These are phyloP conservation scores for Scatophagus argus DNA, from an alignment of 2,113 vertebrate species.

Conservation along the genomic window DNA sequence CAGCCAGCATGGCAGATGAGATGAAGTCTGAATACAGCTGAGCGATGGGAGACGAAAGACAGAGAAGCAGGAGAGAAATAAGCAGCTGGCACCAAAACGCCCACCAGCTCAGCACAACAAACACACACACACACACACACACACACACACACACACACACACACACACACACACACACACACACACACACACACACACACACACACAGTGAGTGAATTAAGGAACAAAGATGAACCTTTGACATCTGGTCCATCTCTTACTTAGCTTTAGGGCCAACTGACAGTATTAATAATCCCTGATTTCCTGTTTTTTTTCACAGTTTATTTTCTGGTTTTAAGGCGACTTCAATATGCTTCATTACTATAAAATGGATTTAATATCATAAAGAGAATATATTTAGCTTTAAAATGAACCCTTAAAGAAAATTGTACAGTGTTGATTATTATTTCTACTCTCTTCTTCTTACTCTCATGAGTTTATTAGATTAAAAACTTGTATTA, in stretches of 20 bases:
- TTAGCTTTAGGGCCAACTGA: conserved; percentile 26
- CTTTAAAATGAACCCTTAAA: too few species aligned
- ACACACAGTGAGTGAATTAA: conserved; percentile 30
- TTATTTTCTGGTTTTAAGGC: too few species aligned
- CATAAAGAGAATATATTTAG: too few species aligned
- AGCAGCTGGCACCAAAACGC: conserved; percentile 34
- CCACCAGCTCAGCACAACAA: conserved; percentile 48
- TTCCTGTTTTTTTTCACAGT: too few species aligned
- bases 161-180: conserved; percentile 18
- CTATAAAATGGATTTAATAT: too few species aligned
- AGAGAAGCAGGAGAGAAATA: conserved; percentile 20
- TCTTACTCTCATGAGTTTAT: too few species aligned
- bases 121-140: conserved; percentile 2
- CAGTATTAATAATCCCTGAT: conserved; percentile 15
- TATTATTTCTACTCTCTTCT: too few species aligned
- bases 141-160: background rate
- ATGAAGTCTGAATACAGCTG: conserved; percentile 18
- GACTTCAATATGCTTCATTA: too few species aligned
- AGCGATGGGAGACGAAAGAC: conserved; percentile 14
- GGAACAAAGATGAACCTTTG: conserved; percentile 25
- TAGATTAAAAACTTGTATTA: too few species aligned
- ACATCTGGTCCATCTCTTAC: conserved; percentile 10
- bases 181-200: background rate
- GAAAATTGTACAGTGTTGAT: too few species aligned
- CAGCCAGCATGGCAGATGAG: conserved; percentile 9